Percentiles rank a stretch among this genome's conserved stretches.
Conservation (phyloP, 2,797 vertebrate genomes). For the Lepidocolaptes lacrymiger region DNA sequence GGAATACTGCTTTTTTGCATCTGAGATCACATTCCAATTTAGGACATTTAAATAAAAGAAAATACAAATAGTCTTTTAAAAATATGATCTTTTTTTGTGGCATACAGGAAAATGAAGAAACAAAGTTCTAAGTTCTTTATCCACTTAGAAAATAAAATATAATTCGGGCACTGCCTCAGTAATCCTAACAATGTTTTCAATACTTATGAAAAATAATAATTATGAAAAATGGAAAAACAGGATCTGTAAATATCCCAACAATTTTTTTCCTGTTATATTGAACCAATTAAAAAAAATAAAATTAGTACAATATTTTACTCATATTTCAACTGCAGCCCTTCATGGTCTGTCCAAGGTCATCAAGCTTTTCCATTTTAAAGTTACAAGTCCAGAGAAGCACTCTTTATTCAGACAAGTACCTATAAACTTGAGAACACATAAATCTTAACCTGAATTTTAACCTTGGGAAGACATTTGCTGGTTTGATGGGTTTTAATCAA, state of each 20-base stretch:
- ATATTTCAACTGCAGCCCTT: background rate
- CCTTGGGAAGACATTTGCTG: background rate
- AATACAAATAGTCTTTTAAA: background rate
- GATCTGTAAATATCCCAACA: background rate
- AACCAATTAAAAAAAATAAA: background rate
- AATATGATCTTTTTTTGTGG: background rate
- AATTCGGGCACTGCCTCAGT: background rate
- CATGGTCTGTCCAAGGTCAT: background rate
- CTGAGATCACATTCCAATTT: background rate
- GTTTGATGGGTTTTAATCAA: background rate
- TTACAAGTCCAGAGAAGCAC: background rate
- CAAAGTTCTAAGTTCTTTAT: background rate
- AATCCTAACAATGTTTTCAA: background rate
- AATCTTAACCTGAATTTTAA: background rate
- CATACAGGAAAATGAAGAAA: background rate
- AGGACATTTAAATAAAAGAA: background rate
- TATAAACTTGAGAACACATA: background rate
- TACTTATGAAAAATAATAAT: background rate
- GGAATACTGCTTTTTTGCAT: background rate
- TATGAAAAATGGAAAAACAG: background rate
- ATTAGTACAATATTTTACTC: background rate
- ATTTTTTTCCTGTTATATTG: background rate
- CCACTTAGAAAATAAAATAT: background rate
- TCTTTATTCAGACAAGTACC: background rate
- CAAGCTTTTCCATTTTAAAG: background rate